Conservation (phyloP, 2,797 vertebrate species). For the Pterois miles region DNA sequence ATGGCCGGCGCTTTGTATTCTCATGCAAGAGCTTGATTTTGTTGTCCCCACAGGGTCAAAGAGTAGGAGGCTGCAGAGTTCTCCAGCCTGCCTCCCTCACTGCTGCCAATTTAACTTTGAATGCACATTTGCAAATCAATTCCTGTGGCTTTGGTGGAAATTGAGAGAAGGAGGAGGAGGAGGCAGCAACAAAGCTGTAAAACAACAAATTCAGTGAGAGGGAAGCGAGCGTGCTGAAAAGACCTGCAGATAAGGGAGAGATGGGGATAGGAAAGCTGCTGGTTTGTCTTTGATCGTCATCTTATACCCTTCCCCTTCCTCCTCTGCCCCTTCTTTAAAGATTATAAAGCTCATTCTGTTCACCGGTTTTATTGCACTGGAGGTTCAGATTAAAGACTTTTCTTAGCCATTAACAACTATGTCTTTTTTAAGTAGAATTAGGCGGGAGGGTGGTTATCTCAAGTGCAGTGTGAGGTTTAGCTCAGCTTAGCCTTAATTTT, state of each 20-base stretch:
- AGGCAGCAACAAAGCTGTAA: constrained; percentile 67
- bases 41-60: constrained; percentile 71
- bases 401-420: constrained; percentile 17
- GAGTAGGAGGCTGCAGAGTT: constrained; percentile 62
- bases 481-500: constrained; percentile 61
- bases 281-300: constrained; percentile 36
- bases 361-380: constrained; percentile 30
- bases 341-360: constrained; percentile 29
- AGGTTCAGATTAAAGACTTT: constrained; percentile 44
- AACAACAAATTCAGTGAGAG: constrained; percentile 69
- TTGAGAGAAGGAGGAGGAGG: constrained; percentile 48
- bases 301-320: not conserved
- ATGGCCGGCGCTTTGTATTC: constrained; percentile 75
- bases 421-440: constrained; percentile 27
- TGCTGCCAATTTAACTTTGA: constrained; percentile 78
- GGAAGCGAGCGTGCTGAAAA: constrained; percentile 35
- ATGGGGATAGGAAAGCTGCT: constrained; percentile 49
- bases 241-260: constrained; percentile 67
- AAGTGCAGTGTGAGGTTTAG: constrained; percentile 34
- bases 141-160: constrained; percentile 65
- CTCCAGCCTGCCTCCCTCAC: constrained; percentile 32
- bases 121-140: constrained; percentile 86
- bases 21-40: constrained; percentile 79
- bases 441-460: constrained; percentile 39
- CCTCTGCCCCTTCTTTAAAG: constrained; percentile 24